Evolutionary conservation across 2,888 invertebrate genomes (phyloP).

Genomic region (Oscheius onirici): DNA sequence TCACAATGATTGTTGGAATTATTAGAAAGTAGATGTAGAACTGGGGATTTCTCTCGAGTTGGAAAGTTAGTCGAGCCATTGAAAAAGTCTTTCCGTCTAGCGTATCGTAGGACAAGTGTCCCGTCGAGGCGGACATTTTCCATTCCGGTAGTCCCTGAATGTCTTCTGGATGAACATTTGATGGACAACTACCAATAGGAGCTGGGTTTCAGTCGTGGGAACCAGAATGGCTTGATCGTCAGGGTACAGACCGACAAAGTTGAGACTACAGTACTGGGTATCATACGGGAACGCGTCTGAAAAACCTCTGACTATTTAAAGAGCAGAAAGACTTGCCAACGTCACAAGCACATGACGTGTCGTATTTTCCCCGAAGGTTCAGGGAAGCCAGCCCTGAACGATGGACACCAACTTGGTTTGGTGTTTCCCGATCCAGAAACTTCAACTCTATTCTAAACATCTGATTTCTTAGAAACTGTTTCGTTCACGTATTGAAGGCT

Average conservation of each 20-base stretch:
- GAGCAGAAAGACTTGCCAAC: neutral
- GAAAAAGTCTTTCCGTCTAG: neutral
- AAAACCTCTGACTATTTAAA: neutral
- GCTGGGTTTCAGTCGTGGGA: neutral
- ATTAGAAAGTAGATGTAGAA: constrained; percentile 12
- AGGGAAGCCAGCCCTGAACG: neutral
- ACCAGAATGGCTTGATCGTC: neutral
- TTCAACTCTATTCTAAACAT: constrained; percentile 2
- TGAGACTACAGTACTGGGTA: constrained; percentile 14
- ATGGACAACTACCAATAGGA: neutral
- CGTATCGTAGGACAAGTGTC: neutral
- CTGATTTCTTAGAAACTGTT: neutral
- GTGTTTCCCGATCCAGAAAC: constrained; percentile 11
- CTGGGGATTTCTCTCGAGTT: neutral
- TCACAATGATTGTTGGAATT: constrained; percentile 4
- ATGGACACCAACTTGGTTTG: neutral
- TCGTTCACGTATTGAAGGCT: constrained; percentile 5
- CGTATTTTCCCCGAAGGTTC: constrained; percentile 9
- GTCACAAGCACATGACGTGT: constrained; percentile 15
- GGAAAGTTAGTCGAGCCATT: neutral
- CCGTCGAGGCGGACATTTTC: neutral
- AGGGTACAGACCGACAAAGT: neutral
- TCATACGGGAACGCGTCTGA: constrained; percentile 8
- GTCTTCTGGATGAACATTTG: neutral
- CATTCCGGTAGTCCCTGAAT: constrained; percentile 19